Evolutionary conservation across 2,888 invertebrate genomes (phyloP).

Genomic region (Chalcosyrphus nemorum): DNA sequence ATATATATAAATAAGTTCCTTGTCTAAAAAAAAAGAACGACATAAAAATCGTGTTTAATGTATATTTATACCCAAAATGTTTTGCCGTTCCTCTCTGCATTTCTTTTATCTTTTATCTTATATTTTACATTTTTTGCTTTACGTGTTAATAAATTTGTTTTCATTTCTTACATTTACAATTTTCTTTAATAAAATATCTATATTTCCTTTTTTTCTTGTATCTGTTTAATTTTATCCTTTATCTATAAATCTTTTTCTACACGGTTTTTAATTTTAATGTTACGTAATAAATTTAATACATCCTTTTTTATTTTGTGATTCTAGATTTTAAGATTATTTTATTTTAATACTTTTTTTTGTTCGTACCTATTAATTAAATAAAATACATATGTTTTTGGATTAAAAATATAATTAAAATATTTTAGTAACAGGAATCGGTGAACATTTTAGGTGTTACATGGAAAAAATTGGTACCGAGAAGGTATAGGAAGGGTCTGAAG

Average conservation of each 20-base stretch:
- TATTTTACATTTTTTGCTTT: conserved; percentile 23
- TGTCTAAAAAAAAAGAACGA: conserved; percentile 65
- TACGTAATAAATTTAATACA: conserved; percentile 37
- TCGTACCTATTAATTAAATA: conserved; percentile 2
- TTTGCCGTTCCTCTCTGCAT: conserved; percentile 22
- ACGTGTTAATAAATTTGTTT: conserved; percentile 58
- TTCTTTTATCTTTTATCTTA: background rate
- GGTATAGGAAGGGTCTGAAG: background rate
- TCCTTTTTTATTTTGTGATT: conserved; percentile 24
- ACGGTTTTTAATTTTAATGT: conserved; percentile 7
- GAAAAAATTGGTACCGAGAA: too few species aligned
- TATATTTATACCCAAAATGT: conserved; percentile 53
- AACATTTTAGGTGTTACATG: too few species aligned
- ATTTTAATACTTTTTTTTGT: conserved; percentile 59
- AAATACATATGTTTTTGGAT: conserved; percentile 11
- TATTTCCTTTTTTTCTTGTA: conserved; percentile 16
- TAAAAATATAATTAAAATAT: background rate
- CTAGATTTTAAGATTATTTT: conserved; percentile 40
- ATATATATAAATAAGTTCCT: conserved; percentile 65
- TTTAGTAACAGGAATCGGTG: background rate
- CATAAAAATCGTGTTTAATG: conserved; percentile 59
- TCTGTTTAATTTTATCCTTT: conserved; percentile 26
- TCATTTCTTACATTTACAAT: conserved; percentile 59
- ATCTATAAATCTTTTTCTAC: conserved; percentile 46
- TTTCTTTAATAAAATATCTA: conserved; percentile 69